Base-by-base conservation (phyloP, 2,113 vertebrate species). In the Hylia prasina region DNA sequence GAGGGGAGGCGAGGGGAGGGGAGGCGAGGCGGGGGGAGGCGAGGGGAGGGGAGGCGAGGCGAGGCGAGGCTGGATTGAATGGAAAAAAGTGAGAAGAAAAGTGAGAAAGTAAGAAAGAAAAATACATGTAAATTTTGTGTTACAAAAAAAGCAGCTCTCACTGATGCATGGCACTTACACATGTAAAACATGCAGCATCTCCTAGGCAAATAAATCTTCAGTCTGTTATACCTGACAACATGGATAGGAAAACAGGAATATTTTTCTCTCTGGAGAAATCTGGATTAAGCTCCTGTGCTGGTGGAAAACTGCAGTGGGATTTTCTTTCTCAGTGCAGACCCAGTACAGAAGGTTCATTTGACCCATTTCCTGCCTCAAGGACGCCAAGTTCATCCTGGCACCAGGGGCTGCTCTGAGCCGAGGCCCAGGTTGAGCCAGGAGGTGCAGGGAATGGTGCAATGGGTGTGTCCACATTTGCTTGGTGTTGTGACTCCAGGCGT, bases 381-480 rank as follows among this genome's bases (percentile, higher is more conserved):
- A 47, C 20, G 37, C 3, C 10, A 39, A 48, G 39, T 23, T 69
- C 42, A 37, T 33, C 51, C 60, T 4, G 4, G 37, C 20, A 54
- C 13, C 1, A 2, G 30, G 44, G 25, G 4, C 33, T 79, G 17
- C 51, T 63, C 47, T 19, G 31, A 63, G 60, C 30, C 30, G 30
- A 35, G 5, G 28, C 28, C 63, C 50, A 15, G 20, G 18, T 54
- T 73, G 54, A 57, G 50, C 15, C 15, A 5, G 40, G 57, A 42
- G 35, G 20, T 24, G 58, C 27, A 12, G 44, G 15, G 25, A 39
- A 50, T 44, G 1, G 0, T 39, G 47, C 2, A 0, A 21, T 37
- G 61, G 13, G 28, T 61, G 57, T 27, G 7, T 44, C 47, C 48
- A 12, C 7, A 1, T 65, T 68, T 69, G 16, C 28, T 42, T 24